Base-by-base conservation (phyloP, 2,113 vertebrate genomes). In the Oryzias woworae region DNA sequence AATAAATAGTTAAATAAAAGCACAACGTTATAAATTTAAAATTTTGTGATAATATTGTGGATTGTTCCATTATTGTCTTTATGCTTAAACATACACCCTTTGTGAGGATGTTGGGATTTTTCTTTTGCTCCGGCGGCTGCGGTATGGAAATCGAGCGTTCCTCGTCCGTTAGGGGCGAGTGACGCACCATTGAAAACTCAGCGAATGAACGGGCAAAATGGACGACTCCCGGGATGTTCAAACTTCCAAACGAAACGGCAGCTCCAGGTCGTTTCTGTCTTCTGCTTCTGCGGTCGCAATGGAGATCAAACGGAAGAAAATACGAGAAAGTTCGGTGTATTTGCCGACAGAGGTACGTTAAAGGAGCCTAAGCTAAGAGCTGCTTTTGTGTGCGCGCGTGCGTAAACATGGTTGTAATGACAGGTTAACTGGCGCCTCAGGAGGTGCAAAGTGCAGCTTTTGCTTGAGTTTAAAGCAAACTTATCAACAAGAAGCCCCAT, bases 231-330 rank as follows among this genome's bases (percentile, higher is more conserved):
- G 92, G 83, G 83, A 90, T n/a, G 64, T 92, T 93, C 92, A 86
- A 93, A 92, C 62, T 45, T 85, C 85, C 31, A 79, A 59, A 14
- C 74, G 85, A 58, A 88, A 78, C 42, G 73, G 76, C 0, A 49
- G 65, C 58, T 60, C 14, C 7, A 65, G 81, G 16, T 69, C 87
- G 6, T 41, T 82, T 0, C 54, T 88, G 5, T 88, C 87, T 17
- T 68, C 84, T 1, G 82, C 89, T 28, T 93, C 93, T 1, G 88
- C 91, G 0, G 80, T 91, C 48, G 90, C 84, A 0, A 93, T 94
- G 92, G 93, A 93, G 69, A 86, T 92, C 10, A 93, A 92, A 59
- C 81, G 92, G 45, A 90, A 91, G 83, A 92, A 92, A 80, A 92
- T 90, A 66, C 72, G 81, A 51, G 73, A 92, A 63, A 92, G 89